These are phyloP conservation scores for Orthosia gracilis DNA, from an alignment of 2,888 invertebrate species.

Conservation along the genomic window DNA sequence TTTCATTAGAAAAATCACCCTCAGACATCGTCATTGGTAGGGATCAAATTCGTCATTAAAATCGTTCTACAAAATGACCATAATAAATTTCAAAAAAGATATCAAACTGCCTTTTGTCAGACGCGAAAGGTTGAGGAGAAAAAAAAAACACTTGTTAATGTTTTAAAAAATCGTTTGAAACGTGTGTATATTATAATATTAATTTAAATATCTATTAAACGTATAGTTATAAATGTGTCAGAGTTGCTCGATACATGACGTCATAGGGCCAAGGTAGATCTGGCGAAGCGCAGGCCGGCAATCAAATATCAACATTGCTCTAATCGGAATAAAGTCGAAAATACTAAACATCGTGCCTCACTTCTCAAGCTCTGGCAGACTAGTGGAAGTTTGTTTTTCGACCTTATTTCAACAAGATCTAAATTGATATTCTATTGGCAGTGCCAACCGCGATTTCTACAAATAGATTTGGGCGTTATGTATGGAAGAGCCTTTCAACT, in stretches of 20 bases:
- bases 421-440: not conserved
- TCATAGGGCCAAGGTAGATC: not conserved
- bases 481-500: slow-evolving; percentile 16
- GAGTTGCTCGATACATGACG: slow-evolving; percentile 16
- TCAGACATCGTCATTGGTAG: not conserved
- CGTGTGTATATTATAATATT: slow-evolving; percentile 20
- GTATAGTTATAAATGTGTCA: slow-evolving; percentile 23
- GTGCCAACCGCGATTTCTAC: not conserved
- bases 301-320: not conserved
- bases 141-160: slow-evolving; percentile 49
- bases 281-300: not conserved
- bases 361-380: not conserved
- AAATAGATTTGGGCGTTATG: slow-evolving; percentile 10
- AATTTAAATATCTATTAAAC: slow-evolving; percentile 22
- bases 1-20: not conserved
- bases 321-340: not conserved
- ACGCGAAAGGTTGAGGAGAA: slow-evolving; percentile 7
- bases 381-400: not conserved
- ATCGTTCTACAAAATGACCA: not conserved
- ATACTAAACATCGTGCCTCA: not conserved
- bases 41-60: not conserved
- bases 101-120: slow-evolving; percentile 26
- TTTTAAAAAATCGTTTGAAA: slow-evolving; percentile 37
- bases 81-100: too few species aligned
- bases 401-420: not conserved